Base-by-base conservation (phyloP, 2,113 vertebrate species). In the Nycticebus coucang region DNA sequence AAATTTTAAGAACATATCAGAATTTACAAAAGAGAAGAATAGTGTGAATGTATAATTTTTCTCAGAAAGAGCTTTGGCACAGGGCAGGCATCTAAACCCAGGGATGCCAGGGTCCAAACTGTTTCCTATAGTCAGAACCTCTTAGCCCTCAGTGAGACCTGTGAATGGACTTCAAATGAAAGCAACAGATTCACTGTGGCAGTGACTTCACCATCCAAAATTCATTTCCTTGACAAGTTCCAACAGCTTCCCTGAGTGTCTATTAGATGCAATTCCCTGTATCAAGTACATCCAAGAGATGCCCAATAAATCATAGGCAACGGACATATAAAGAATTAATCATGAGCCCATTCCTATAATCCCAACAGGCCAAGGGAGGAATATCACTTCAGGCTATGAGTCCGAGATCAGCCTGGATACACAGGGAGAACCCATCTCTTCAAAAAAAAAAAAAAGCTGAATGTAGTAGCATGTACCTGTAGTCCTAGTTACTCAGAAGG, bases 1-100 rank as follows among this genome's bases (percentile, higher is more conserved):
- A n/a, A n/a, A n/a, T 57, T 18, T 18, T 62, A 92, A 92, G 10
- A 35, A 87, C 37, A 66, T 86, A 69, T 75, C 93, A 80, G 50
- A 96, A 94, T 69, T 71, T 71, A 86, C 41, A 60, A 87, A 89
- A 84, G 24, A 35, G 24, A 41, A 71, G 19, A 75, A 72, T 1
- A 71, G 5, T 89, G 30, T 53, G 33, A 96, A 72, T 64, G 79
- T 26, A 28, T 80, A 72, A 57, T 90, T 94, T 94, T 92, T 87
- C 41, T 96, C 71, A 88, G 8, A 83, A 95, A 80, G 50, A 94
- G 33, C 18, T 71, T 81, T 93, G 57, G 22, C 24, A 87, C 0
- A 74, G 26, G 37, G 13, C 21, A 93, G 45, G 66, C 50, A 86
- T 87, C 50, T 57, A 94, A 50, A 89, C 6, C 55, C 80, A 68